Evolutionary conservation across 2,113 vertebrate species (phyloP), one percentile per base, ranked within the genome.

Genomic region (Circaetus gallicus): DNA sequence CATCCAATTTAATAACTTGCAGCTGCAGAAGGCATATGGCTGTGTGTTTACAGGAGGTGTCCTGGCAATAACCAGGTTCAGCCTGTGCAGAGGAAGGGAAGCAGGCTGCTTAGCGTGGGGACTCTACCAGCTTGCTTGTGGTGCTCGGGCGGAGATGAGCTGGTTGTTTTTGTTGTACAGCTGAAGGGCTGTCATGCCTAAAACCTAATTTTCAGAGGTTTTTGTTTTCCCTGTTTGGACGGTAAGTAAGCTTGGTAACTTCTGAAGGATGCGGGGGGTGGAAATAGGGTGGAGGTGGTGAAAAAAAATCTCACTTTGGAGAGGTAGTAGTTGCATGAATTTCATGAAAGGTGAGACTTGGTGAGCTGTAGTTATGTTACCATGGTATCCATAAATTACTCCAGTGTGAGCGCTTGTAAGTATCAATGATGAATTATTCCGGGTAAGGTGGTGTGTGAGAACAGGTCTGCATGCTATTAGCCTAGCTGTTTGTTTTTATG

Each of bases 211-310:
- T 49, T 42, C 12, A 14, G 67, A 42, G 70, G n/a, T 8, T 42
- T 45, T 78, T 13, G 2, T 45, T 36, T 13, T 19, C 45, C 47
- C 8, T 1, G 4, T 40, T n/a, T 45, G 28, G 21, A n/a, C 0
- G 36, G 72, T 61, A n/a, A 87, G 83, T 52, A 6, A 71, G 65
- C 53, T 38, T 2, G 15, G 55, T 32, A 31, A 63, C 55, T 70
- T 38, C 26, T 1, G 34, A 21, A 34, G 32, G 66, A 10, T 19
- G 79, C 22, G 6, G 32, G 4, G 10, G 21, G 22, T n/a, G 20
- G 13, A 4, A 26, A 10, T 4, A 19, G 24, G 56, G 63, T 19
- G 63, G 53, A 31, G 45, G 70, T 5, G 62, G 36, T 11, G 36
- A 13, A 18, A 29, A 29, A 29, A n/a, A 32, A 56, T 18, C 53